Base-by-base conservation (phyloP, 2,113 vertebrate genomes). In the Oncorhynchus kisutch region DNA sequence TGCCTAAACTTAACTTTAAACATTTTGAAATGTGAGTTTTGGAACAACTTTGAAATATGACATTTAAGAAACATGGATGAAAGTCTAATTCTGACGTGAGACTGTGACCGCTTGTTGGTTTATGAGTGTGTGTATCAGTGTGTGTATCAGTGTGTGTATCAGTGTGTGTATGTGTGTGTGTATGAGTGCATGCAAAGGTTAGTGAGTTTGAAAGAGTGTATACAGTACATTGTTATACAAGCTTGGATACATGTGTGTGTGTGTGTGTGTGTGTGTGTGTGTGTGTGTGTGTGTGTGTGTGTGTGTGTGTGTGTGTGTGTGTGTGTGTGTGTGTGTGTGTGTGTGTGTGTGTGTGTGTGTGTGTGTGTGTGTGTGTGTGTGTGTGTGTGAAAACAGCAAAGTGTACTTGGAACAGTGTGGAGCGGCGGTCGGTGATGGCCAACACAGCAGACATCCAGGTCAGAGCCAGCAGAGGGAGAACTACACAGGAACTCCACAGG, bases 391-490 rank as follows among this genome's bases (percentile, higher is more conserved):
- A 11, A 12, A 22, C 64, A 65, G 75, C 2, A 13, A 3, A 13
- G 87, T 94, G 93, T 90, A 97, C 95, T 94, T 97, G 96, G 92
- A 97, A 97, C 80, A 97, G 94, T 68, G 94, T 96, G 84, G 96
- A 99, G 91, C 96, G 96, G 45, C 97, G 96, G 90, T 99, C 97
- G 2, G 97, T 99, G 93, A 99, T 99, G 91, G 98, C 98, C 85
- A 99, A 91, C 88, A 99, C 97, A 0, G 98, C 98, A 71, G 97
- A 99, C 98, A 99, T 99, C 98, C 98, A 99, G 84, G 98, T 99
- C 87, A 99, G 95, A 0, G 98, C 98, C 88, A 99, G 93, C 88
- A 99, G 94, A 29, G 98, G 98, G 84, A 99, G 91, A 81, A 92
- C 91, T 77, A 92, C 91, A 25, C 91, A 92, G 69, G 91, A 92